Conservation (phyloP, 2,888 invertebrate species). For the Dryadula phaetusa region DNA sequence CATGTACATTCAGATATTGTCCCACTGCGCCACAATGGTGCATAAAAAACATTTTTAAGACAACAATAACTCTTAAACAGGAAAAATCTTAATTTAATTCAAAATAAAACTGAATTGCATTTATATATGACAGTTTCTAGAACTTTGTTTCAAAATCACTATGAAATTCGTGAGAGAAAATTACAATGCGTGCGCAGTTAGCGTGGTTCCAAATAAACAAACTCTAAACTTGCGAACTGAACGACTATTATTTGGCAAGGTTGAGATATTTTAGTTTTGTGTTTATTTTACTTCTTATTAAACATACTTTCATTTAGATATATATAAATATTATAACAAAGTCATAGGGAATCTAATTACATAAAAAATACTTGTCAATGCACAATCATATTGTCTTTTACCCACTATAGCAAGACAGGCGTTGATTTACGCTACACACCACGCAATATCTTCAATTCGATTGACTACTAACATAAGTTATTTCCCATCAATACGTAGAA, state of each 20-base stretch:
- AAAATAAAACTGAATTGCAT: neutral
- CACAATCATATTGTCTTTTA: no score
- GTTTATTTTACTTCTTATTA: neutral
- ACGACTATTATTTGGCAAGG: conserved; percentile 2
- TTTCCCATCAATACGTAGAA: no score
- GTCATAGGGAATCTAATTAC: no score
- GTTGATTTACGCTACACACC: no score
- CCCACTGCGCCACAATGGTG: neutral
- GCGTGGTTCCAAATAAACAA: conserved; percentile 14
- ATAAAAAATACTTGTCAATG: no score
- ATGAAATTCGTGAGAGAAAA: conserved; percentile 37
- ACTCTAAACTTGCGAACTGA: conserved; percentile 8
- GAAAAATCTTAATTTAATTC: neutral
- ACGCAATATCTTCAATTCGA: no score
- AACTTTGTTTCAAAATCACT: conserved; percentile 18
- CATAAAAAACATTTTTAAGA: neutral
- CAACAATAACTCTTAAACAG: neutral
- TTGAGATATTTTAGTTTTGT: neutral
- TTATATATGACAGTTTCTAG: conserved; percentile 21
- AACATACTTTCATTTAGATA: neutral
- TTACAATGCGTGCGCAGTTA: conserved; percentile 25
- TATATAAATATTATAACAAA: no score
- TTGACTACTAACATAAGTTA: no score
- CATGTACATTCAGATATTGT: no score
- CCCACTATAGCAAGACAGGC: no score